Evolutionary conservation across 1,140 invertebrate genomes (phyloP), one percentile per base, ranked within the genome.

Genomic region (Dreissena polymorpha): DNA sequence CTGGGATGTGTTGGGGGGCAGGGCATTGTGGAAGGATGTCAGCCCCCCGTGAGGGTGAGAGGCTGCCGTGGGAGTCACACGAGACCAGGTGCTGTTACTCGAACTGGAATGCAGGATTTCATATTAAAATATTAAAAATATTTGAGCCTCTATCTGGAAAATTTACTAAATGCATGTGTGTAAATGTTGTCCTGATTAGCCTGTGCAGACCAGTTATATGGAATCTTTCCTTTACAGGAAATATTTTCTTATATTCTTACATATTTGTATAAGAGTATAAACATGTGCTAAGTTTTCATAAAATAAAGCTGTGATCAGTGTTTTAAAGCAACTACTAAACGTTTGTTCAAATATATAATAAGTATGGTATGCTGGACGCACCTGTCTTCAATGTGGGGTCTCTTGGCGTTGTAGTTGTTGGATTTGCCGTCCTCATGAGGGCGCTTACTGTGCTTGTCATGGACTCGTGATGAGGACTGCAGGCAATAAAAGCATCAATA

Each of bases 21-120:
- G 65, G 29, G 85, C 70, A 68, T 83, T 86, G 39, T 65, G 85
- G 76, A 84, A 86, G 79, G 85, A 79, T 21, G 85, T 80, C 14
- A 51, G 49, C 51, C 73, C 67, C 23, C 53, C 23, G 23, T 27
- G 60, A 55, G 18, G 25, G 39, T 60, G 29, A 67, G 50, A 49
- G 14, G 70, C 6, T 6, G 29, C 50, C 25, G 63, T 74, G 27
- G 68, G 68, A 0, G 68, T 16, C 18, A 76, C 8, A 49, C 69
- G 74, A 7, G 73, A 68, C 81, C 81, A 83, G 57, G 68, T 76
- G 67, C 85, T 82, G 74, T 86, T 86, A 72, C 74, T 76, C 27
- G 76, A 74, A 84, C 83, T 85, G 23, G 7, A 77, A 67, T 2
- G 16, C 53, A 60, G 21, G 21, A 12, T 60, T 3, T 23, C 16